Conservation (phyloP, 2,113 vertebrate species). For the Ancistrus triradiatus region DNA sequence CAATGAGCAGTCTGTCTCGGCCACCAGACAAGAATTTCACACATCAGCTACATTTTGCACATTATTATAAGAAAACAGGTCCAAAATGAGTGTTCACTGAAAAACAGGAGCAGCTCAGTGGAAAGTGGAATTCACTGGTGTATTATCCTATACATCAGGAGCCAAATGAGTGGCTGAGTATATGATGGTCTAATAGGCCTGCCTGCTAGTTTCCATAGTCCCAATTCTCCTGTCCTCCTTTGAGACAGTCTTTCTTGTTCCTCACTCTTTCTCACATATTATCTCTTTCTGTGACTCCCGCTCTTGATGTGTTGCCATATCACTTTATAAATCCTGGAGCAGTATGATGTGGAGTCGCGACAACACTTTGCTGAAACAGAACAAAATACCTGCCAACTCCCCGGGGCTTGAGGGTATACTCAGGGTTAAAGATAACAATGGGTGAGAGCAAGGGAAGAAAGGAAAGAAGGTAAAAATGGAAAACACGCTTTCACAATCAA, state of each 20-base stretch:
- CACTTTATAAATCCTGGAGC: slow-evolving; percentile 1
- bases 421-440: slow-evolving; percentile 1
- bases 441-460: background rate
- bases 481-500: slow-evolving; percentile 25
- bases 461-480: slow-evolving; percentile 28
- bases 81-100: slow-evolving; percentile 1
- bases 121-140: background rate
- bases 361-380: slow-evolving; percentile 1
- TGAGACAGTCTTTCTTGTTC: slow-evolving; percentile 22
- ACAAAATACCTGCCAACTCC: slow-evolving; percentile 11
- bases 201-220: slow-evolving; percentile 12
- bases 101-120: slow-evolving; percentile 6
- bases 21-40: too few relatives aligned
- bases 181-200: slow-evolving; percentile 4
- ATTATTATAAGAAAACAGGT: slow-evolving; percentile 7
- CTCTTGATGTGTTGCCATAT: background rate
- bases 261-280: background rate
- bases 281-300: background rate
- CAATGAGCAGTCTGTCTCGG: too few relatives aligned
- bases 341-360: slow-evolving; percentile 13
- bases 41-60: too few relatives aligned
- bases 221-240: slow-evolving; percentile 35
- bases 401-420: background rate
- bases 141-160: slow-evolving; percentile 1
- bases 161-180: background rate